These are phyloP conservation scores for Mimachlamys varia DNA, from an alignment of 2,888 invertebrate genomes.

Conservation along the genomic window DNA sequence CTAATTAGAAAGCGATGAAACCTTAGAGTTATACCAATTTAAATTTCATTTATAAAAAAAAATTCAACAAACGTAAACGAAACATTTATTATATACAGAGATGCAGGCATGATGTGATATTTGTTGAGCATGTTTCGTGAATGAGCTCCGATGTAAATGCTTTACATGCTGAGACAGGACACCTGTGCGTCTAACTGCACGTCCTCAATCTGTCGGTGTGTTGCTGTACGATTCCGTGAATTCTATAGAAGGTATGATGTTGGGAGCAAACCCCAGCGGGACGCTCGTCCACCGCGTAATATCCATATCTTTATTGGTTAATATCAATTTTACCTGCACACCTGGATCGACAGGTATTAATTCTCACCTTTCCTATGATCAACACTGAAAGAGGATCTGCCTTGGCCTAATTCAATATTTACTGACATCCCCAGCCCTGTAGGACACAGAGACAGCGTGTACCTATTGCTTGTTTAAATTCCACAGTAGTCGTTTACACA, in stretches of 20 bases:
- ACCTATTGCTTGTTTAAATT: too few relatives aligned
- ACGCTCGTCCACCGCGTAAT: background rate
- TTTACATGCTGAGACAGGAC: background rate
- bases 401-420: background rate
- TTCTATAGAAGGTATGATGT: background rate
- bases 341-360: background rate
- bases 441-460: too few relatives aligned
- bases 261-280: background rate
- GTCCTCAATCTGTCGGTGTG: background rate
- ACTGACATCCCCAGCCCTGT: background rate
- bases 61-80: background rate
- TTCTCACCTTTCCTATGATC: background rate
- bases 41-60: background rate
- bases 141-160: background rate
- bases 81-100: background rate
- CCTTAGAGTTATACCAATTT: background rate
- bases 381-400: background rate
- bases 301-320: background rate
- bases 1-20: background rate
- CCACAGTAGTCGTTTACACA: too few relatives aligned
- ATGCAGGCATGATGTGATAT: background rate
- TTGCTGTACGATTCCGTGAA: background rate
- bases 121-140: background rate
- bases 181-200: background rate
- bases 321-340: conserved; percentile 22